phyloP scores from a whole-genome alignment of 92 coral and sea anemone species.

The Micromussa lordhowensis region DNA sequence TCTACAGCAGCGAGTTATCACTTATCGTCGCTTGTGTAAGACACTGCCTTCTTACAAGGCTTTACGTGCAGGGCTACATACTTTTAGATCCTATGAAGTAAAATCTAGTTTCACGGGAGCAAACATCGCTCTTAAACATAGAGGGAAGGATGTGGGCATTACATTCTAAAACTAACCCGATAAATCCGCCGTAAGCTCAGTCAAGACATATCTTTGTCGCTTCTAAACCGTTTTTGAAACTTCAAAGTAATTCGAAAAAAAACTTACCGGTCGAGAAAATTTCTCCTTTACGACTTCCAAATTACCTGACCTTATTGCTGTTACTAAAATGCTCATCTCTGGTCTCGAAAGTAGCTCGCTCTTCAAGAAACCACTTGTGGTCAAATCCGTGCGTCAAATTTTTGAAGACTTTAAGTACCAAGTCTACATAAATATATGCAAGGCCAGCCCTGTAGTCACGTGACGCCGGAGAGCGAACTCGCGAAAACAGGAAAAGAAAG shows the following conservation, averaged over 20 bases:
- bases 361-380: slow-evolving; percentile 2
- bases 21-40: neutral
- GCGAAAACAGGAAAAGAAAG: neutral
- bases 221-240: neutral
- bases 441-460: slow-evolving; percentile 18
- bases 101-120: neutral
- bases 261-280: slow-evolving; percentile 75
- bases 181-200: neutral
- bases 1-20: neutral
- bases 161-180: neutral
- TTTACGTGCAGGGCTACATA: neutral
- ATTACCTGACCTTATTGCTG: slow-evolving; percentile 87
- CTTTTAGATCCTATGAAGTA: neutral
- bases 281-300: slow-evolving; percentile 67
- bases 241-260: neutral
- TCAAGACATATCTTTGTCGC: neutral
- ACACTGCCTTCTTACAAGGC: neutral
- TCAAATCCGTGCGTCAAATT: slow-evolving; percentile 22
- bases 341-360: neutral
- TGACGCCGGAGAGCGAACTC: neutral
- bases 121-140: neutral
- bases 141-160: neutral
- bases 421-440: neutral
- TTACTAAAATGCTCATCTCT: slow-evolving; percentile 56
- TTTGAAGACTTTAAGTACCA: neutral